Percentiles rank a stretch among this genome's conserved stretches.
phyloP scores from a whole-genome alignment of 2,888 invertebrate species.

The Odiellus spinosus region DNA sequence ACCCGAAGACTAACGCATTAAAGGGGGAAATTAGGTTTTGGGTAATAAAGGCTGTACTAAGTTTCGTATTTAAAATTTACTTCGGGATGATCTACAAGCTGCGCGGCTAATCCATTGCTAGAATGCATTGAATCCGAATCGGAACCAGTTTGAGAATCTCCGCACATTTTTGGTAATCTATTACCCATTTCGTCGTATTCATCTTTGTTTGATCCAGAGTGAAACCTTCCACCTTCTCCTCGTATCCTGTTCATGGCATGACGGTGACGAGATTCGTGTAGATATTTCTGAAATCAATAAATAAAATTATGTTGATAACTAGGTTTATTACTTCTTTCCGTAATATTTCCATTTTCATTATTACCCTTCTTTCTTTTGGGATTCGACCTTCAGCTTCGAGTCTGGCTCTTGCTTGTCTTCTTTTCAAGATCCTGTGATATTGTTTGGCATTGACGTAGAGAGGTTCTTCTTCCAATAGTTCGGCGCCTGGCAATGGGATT shows the following conservation, averaged over 20 bases:
- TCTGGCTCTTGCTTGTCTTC: conserved; percentile 84
- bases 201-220: conserved; percentile 42
- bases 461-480: conserved; percentile 75
- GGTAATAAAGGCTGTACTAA: no score
- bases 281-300: conserved; percentile 59
- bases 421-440: conserved; percentile 85
- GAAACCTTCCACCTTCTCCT: conserved; percentile 91
- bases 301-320: neutral
- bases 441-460: conserved; percentile 97
- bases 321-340: no score
- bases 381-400: conserved; percentile 88
- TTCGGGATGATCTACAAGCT: neutral
- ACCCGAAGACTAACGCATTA: no score
- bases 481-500: conserved; percentile 43
- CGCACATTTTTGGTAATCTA: neutral
- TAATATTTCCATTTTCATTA: conserved; percentile 22
- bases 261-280: conserved; percentile 91
- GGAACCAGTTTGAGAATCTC: neutral
- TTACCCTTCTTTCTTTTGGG: conserved; percentile 82
- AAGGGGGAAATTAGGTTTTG: no score
- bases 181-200: neutral
- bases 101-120: conserved; percentile 1
- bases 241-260: conserved; percentile 95
- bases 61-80: neutral
- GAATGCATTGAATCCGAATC: neutral